phyloP scores from a whole-genome alignment of 2,888 invertebrate genomes.

The Pandemis heparana region DNA sequence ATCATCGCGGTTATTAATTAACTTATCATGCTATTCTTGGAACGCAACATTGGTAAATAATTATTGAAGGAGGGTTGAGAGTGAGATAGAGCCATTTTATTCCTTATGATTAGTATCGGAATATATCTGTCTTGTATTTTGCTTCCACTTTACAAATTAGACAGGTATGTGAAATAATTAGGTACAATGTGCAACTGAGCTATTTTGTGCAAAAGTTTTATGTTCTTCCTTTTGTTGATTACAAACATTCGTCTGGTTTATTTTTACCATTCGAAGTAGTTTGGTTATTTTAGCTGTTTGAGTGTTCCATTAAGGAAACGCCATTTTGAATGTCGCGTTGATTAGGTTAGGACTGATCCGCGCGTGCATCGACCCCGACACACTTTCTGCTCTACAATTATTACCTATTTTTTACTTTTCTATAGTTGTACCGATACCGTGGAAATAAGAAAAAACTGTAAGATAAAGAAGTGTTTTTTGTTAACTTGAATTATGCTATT shows the following conservation, averaged over 20 bases:
- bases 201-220: neutral
- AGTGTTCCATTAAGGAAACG: slow-evolving; percentile 27
- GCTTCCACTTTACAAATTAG: too few species aligned
- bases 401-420: neutral
- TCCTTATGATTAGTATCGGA: neutral
- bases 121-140: neutral
- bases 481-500: too few species aligned
- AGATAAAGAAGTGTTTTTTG: too few species aligned
- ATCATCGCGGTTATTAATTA: neutral
- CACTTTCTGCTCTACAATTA: neutral
- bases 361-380: neutral
- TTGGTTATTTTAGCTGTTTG: slow-evolving; percentile 1
- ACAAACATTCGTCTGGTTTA: neutral
- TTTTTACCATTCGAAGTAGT: slow-evolving; percentile 2
- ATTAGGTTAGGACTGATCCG: slow-evolving; percentile 13
- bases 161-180: neutral
- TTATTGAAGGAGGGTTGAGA: neutral
- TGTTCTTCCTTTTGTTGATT: neutral
- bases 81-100: neutral
- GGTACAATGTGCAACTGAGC: too few species aligned
- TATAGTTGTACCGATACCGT: too few species aligned
- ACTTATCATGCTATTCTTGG: neutral
- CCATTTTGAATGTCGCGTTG: slow-evolving; percentile 23
- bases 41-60: neutral
- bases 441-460: too few species aligned